These are phyloP conservation scores for Odontomyia ornata DNA, from an alignment of 2,888 invertebrate genomes.

Conservation along the genomic window DNA sequence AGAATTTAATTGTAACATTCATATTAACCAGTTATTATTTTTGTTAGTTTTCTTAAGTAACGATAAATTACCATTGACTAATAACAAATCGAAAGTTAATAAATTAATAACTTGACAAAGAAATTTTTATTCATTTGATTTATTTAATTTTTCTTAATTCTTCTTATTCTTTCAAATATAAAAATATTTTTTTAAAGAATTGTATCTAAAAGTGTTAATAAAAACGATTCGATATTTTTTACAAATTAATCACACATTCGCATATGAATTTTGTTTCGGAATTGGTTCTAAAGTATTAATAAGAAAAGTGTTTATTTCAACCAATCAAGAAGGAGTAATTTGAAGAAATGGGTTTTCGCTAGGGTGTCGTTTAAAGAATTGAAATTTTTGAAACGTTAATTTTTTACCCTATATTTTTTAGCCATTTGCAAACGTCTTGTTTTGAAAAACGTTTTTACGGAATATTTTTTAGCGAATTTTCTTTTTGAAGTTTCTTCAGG, in stretches of 20 bases:
- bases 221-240: slow-evolving; percentile 19
- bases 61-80: background rate
- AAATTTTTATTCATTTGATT: background rate
- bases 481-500: slow-evolving; percentile 14
- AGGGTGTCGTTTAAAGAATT: background rate
- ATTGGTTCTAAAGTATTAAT: slow-evolving; percentile 23
- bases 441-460: background rate
- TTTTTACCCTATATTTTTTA: slow-evolving; percentile 1
- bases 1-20: slow-evolving; percentile 8
- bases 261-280: slow-evolving; percentile 41
- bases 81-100: background rate
- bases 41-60: background rate
- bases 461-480: slow-evolving; percentile 19
- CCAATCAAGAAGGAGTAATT: background rate
- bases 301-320: background rate
- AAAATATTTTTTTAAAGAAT: background rate
- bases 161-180: background rate
- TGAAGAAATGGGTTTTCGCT: background rate
- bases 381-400: background rate
- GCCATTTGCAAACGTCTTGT: background rate
- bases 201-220: slow-evolving; percentile 15
- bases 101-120: slow-evolving; percentile 11
- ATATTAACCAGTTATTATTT: background rate
- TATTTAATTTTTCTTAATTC: background rate
- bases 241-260: slow-evolving; percentile 44